Evolutionary conservation across 2,888 invertebrate species (phyloP), one percentile per base, ranked within the genome.

Genomic region (Xylocampa areola): DNA sequence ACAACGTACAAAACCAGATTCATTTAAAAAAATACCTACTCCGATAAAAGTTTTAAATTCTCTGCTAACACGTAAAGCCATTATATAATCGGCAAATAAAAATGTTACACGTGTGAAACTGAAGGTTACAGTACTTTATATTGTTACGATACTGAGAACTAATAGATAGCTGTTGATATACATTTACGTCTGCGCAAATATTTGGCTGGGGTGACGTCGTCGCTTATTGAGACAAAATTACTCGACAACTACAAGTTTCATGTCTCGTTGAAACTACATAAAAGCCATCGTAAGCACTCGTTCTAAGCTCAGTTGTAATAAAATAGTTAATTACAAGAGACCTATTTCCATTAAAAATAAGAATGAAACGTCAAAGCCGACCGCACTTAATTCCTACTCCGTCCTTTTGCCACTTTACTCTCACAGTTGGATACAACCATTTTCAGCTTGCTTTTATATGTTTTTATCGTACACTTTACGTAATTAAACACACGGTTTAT

Each of bases 401-500:
- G 51, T 54, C 37, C 36, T 39, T 48, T 50, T 13, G 57, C 58
- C 70, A 77, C 68, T 75, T 70, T 70, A n/a, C n/a, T 71, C 73
- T 76, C 76, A 66, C 76, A 77, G 77, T 74, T 58, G 69, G 73
- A 68, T 68, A 67, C 70, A 51, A 62, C 66, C 65, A 67, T 74
- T 79, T 73, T 70, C 73, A 73, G 66, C 60, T 49, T 48, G 44
- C 54, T 47, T 72, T 66, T 69, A 74, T 77, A 73, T 75, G 69
- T 79, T 79, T 84, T 82, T 82, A 83, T 84, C 76, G 78, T 77
- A 64, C 76, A 77, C 77, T 81, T 60, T 77, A 78, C 74, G 80
- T 84, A 85, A 86, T 87, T 85, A 85, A 85, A 81, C 76, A 71
- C 74, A 76, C 73, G 71, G 73, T 73, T 79, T 81, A 77, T 76